Evolutionary conservation across 2,797 vertebrate species (phyloP), one percentile per base, ranked within the genome.

Genomic region (Sarcophilus harrisii): DNA sequence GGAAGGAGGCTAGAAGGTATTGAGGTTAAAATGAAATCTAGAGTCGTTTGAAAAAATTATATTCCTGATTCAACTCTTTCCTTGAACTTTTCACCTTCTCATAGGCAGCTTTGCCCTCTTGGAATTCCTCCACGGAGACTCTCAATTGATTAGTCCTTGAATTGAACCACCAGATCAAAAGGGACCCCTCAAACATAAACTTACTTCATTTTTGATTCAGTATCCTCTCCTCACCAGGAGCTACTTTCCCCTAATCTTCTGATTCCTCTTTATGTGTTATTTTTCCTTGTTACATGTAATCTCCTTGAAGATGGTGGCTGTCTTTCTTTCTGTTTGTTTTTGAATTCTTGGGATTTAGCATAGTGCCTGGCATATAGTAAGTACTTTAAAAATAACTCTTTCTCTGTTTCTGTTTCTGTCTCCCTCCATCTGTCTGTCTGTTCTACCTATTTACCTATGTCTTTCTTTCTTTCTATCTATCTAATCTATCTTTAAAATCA

Each of bases 1-100:
- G 8, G 32, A 66, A 66, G n/a, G 66, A 32, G n/a, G 16, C 93
- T 59, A 38, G 55, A 55, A 4, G 89, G 24, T 93, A 11, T 5
- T 52, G 30, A 90, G 30, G 24, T 58, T 81, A 92, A 91, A 38
- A 45, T 12, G 45, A 91, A 14, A 90, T 94, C 95, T 94, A 87
- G 59, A 94, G 57, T 54, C 91, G 60, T 59, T 38, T n/a, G 92
- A 90, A 91, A 52, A 57, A 21, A 59, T 32, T 66, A n/a, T 90
- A 66, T 91, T 11, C 90, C 3, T 57, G 81, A 90, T 12, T 94
- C 90, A 49, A 9, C 73, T 87, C 21, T 87, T 10, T 45, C 73
- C 21, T 32, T 45, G 9, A 32, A 87, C 38, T 27, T 49, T 87
- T 87, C 38, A 45, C 73, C 18, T 81, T 9, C 10, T 24, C n/a